Percentiles rank a stretch among this genome's conserved stretches.
Evolutionary conservation across 2,113 vertebrate species (phyloP).

Genomic region (Bos indicus): DNA sequence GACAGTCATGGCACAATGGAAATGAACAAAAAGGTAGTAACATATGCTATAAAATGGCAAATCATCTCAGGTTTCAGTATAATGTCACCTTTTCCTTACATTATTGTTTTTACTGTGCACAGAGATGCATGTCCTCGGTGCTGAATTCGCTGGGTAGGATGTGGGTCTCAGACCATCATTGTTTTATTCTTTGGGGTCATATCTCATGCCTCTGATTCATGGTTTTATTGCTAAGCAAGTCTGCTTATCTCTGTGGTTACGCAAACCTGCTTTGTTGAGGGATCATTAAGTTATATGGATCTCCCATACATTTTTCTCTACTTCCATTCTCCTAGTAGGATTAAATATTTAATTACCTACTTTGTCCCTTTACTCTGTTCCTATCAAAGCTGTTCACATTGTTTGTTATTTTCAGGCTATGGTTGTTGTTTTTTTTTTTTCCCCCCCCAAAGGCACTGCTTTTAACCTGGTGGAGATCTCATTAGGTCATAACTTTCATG

Average conservation of each 20-base stretch:
- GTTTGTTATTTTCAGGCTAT: background rate
- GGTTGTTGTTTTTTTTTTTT: background rate
- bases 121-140: background rate
- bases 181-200: background rate
- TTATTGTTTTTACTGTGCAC: background rate
- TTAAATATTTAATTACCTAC: background rate
- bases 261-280: background rate
- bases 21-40: background rate
- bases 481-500: background rate
- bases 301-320: background rate
- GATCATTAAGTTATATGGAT: background rate
- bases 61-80: background rate
- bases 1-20: background rate
- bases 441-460: background rate
- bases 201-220: background rate
- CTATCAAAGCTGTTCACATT: background rate
- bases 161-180: background rate
- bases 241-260: background rate
- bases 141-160: background rate
- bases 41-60: background rate
- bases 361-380: background rate
- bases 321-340: background rate
- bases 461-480: background rate
- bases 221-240: background rate
- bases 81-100: background rate